Base-by-base conservation (phyloP, 1,140 invertebrate genomes). In the Oryctes rhinoceros region DNA sequence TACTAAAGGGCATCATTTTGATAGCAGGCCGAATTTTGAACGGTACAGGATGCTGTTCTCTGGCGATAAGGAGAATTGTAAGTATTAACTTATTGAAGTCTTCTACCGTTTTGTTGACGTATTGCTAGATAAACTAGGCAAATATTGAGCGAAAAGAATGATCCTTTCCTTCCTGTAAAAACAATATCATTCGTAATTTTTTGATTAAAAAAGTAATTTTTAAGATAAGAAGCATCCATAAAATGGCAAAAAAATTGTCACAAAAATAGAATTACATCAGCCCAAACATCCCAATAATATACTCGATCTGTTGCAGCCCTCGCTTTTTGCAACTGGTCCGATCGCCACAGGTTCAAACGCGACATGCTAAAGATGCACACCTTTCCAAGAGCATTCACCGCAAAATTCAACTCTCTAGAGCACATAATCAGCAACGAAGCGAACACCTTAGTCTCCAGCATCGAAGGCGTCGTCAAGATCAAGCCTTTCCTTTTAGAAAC, bases 291-390 rank as follows among this genome's bases (percentile, higher is more conserved):
- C 9, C 0, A 44, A 44, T 4, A 10, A 0, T 3, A 10, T 44
- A 44, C 39, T 44, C 5, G 5, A 5, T 44, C 39, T 35, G 3
- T 89, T 90, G 67, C 89, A 96, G 95, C 96, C 78, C 87, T 97
- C 79, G 96, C 96, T 3, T 92, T 97, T 71, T 95, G 94, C 85
- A 92, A 96, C 84, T 96, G 94, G 95, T 95, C 94, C 0, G 91
- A 94, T 0, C 87, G 95, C 0, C 96, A 97, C 83, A 93, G 94
- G 81, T 90, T 90, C 0, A 90, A 95, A n/a, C 88, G 96, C 39
- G 94, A 95, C 82, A 90, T 97, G 81, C 91, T 94, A 0, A 90
- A 92, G 37, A 90, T 91, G 0, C 92, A 95, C 86, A 94, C 94
- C 79, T 94, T 94, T 13, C 95, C 95, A 0, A 91, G 93, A 67